These are phyloP conservation scores for Sebastiscus albofasciatus DNA, from an alignment of 2,797 vertebrate species.

Conservation along the genomic window DNA sequence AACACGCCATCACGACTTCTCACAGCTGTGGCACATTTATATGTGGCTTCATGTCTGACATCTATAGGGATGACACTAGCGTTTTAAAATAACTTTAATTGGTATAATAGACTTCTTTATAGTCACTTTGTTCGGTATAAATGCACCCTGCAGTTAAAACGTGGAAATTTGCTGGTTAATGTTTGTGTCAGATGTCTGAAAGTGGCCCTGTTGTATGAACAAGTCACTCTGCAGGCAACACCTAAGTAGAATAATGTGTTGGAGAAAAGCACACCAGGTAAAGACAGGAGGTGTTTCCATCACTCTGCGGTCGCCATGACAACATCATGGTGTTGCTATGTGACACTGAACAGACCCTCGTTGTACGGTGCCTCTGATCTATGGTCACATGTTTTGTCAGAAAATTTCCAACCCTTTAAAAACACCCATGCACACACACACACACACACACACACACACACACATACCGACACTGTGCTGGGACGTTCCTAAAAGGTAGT, in stretches of 20 bases:
- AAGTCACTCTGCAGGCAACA: constrained; percentile 44
- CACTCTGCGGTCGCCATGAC: constrained; percentile 30
- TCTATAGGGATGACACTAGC: constrained; percentile 18
- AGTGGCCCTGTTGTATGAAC: constrained; percentile 16
- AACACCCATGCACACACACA: constrained; percentile 10
- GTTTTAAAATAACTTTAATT: not conserved
- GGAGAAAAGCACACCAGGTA: constrained; percentile 42
- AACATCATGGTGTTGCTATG: constrained; percentile 44
- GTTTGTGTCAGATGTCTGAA: constrained; percentile 44
- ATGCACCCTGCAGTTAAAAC: constrained; percentile 4
- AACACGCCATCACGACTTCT: not conserved
- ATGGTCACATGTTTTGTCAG: constrained; percentile 32
- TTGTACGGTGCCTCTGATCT: constrained; percentile 53
- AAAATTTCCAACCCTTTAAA: constrained; percentile 61
- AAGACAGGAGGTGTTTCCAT: constrained; percentile 60
- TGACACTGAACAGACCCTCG: constrained; percentile 55
- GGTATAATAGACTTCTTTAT: not conserved
- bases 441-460: not conserved
- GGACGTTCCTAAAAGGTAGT: not conserved
- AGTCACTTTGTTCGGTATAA: constrained; percentile 12
- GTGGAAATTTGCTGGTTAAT: constrained; percentile 54
- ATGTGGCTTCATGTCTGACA: constrained; percentile 18
- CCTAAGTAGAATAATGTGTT: constrained; percentile 46
- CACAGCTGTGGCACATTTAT: constrained; percentile 17
- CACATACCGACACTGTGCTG: constrained; percentile 12